phyloP scores from a whole-genome alignment of 2,888 invertebrate genomes.

The Ephialtes manifestator region DNA sequence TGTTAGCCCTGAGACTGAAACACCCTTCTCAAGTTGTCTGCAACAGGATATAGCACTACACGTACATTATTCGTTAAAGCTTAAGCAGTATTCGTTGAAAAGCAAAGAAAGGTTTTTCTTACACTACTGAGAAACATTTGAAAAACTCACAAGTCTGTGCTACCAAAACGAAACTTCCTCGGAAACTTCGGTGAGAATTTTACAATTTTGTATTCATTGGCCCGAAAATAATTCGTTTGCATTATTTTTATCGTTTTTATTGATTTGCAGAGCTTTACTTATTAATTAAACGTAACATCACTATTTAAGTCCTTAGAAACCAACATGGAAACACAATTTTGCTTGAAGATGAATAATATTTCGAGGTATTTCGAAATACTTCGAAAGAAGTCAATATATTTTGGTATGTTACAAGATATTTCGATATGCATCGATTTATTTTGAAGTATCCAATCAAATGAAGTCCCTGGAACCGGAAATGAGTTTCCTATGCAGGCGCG shows the following conservation, averaged over 20 bases:
- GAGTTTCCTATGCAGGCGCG: no score
- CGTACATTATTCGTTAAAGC: conserved; percentile 38
- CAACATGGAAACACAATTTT: no score
- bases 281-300: background rate
- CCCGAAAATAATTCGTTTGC: background rate
- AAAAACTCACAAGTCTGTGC: background rate
- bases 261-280: background rate
- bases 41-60: conserved; percentile 2
- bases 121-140: conserved; percentile 5
- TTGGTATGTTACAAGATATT: no score
- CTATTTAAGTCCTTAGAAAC: background rate
- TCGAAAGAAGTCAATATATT: no score
- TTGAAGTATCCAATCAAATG: no score
- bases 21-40: conserved; percentile 25
- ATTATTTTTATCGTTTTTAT: background rate
- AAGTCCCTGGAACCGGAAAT: no score
- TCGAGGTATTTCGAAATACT: no score
- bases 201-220: background rate
- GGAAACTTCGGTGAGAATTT: conserved; percentile 15
- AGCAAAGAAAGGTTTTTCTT: conserved; percentile 10
- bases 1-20: conserved; percentile 26
- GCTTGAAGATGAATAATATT: no score
- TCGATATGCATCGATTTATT: no score
- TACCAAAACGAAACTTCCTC: conserved; percentile 8
- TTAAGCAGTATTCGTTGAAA: conserved; percentile 32